A percentile compares a stretch with the other conserved stretches of the same genome.
These are phyloP conservation scores for Climacteris rufus DNA, from an alignment of 2,113 vertebrate genomes.

Conservation along the genomic window DNA sequence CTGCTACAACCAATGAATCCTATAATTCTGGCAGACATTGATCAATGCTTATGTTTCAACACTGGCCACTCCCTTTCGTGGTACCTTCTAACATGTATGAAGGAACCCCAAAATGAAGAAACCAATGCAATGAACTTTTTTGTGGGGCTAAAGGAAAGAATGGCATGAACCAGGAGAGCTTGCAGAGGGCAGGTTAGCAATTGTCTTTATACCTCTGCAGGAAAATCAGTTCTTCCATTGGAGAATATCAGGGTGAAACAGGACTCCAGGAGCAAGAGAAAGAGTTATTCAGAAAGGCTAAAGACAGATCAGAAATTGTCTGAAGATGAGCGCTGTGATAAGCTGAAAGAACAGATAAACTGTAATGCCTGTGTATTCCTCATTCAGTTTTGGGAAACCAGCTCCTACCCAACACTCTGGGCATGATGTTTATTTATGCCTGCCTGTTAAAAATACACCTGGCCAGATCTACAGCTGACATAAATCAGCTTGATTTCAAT, in stretches of 20 bases:
- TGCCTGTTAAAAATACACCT: not conserved
- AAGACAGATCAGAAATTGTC: not conserved
- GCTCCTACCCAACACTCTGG: not conserved
- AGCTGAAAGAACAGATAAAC: not conserved
- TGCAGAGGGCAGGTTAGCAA: not conserved
- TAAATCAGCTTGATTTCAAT: conserved; percentile 40
- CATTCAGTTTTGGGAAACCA: not conserved
- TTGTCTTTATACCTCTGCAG: not conserved
- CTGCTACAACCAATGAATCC: too few species aligned
- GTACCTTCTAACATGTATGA: not conserved
- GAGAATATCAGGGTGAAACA: not conserved
- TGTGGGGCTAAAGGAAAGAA: not conserved
- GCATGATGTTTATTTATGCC: not conserved
- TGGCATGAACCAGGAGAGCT: not conserved
- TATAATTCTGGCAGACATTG: not conserved
- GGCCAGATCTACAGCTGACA: not conserved
- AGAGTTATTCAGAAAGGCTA: not conserved
- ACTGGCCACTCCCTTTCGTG: not conserved
- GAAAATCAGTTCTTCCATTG: not conserved
- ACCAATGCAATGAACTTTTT: not conserved
- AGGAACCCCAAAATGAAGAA: not conserved
- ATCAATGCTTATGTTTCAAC: not conserved
- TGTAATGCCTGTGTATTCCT: not conserved
- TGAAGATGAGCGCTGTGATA: not conserved
- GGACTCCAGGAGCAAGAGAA: not conserved